These are phyloP conservation scores for Plebejus argus DNA, from an alignment of 2,888 invertebrate genomes.

Conservation along the genomic window DNA sequence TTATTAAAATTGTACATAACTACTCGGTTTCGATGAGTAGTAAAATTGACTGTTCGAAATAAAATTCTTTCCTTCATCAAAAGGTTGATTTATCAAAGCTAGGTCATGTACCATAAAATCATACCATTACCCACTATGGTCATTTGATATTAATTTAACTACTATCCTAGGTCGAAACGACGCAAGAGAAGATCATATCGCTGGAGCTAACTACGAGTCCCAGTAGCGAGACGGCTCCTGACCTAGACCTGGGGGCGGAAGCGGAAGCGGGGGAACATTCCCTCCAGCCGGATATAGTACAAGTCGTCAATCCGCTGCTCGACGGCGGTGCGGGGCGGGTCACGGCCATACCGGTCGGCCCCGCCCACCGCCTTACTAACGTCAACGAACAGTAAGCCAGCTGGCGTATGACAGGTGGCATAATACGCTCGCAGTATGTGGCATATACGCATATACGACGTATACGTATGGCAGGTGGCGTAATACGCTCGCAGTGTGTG, in stretches of 20 bases:
- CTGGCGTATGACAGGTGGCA: not conserved
- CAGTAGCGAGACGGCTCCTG: conserved; percentile 80
- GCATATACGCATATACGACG: not conserved
- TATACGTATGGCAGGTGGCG: not conserved
- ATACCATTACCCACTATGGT: not conserved
- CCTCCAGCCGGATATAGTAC: conserved; percentile 78
- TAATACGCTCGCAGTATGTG: not conserved
- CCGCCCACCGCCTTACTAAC: conserved; percentile 64
- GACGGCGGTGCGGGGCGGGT: conserved; percentile 74
- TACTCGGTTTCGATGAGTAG: not conserved
- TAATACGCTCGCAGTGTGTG: not conserved
- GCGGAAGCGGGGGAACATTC: conserved; percentile 71
- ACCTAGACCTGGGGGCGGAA: conserved; percentile 70
- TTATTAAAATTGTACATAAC: not conserved
- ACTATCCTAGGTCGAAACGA: conserved; percentile 88
- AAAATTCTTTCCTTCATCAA: not conserved
- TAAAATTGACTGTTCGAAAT: not conserved
- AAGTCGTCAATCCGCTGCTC: conserved; percentile 75
- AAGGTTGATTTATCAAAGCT: not conserved
- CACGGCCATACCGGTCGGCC: conserved; percentile 74
- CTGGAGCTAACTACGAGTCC: conserved; percentile 88
- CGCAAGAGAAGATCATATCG: conserved; percentile 94
- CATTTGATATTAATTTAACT: conserved; percentile 11
- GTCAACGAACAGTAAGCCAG: conserved; percentile 54
- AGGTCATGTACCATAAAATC: not conserved